Evolutionary conservation across 1,140 invertebrate genomes (phyloP), one percentile per base, ranked within the genome.

Genomic region (Pogonomyrmex barbatus): DNA sequence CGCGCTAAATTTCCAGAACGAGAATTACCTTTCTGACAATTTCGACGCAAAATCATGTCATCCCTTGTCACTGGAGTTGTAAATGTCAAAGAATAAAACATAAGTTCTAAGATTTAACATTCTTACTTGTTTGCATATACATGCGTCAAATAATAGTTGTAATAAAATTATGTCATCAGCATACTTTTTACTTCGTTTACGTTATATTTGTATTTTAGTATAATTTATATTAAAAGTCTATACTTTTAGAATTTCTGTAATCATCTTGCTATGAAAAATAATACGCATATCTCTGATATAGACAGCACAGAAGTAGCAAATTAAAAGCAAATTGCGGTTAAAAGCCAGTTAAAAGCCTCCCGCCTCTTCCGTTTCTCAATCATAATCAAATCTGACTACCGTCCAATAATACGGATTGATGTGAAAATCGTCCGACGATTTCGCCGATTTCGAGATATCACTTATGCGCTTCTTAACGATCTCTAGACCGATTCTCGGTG

Each of bases 311-410:
- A 45, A 17, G 8, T 42, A 71, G 68, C 30, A 17, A 47, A 65
- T 65, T 65, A 65, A 78, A 65, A 36, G 42, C 58, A 65, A 63
- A 77, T 77, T 30, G 42, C 8, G 42, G 33, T 73, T 83, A 62
- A 83, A 50, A 83, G 6, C 17, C 17, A 12, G n/a, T 17, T 17
- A 2, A 2, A n/a, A 65, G n/a, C 8, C 68, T 73, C 17, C 24
- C 52, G 12, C 42, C 30, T 36, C 24, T 56, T 70, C 24, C 45
- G 56, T 39, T 89, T 83, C 36, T 81, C 88, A n/a, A n/a, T n/a
- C n/a, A 30, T 88, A 85, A 86, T 87, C 82, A 88, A 87, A 90
- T 89, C 90, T 86, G 84, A 70, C 88, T 88, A 87, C 83, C 85
- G 79, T 45, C 75, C 85, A 88, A 87, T 90, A 89, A 88, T 76